phyloP scores from a whole-genome alignment of 2,888 invertebrate species.

The Drosophila pseudotalamancana region DNA sequence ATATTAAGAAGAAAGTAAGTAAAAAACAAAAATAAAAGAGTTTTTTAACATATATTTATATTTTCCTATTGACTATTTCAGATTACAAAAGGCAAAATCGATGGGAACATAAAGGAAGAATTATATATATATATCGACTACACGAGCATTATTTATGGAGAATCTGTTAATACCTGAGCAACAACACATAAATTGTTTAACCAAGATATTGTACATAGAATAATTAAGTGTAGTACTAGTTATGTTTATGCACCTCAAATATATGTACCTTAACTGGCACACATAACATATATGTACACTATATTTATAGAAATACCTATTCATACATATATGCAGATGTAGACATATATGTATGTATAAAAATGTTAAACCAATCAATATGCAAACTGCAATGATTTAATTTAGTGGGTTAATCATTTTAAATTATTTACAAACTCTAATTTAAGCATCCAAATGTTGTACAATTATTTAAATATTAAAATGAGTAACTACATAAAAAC shows the following conservation, averaged over 20 bases:
- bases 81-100: constrained; percentile 83
- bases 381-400: constrained; percentile 15
- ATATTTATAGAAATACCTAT: background rate
- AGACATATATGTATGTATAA: constrained; percentile 11
- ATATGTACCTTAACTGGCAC: constrained; percentile 27
- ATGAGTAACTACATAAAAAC: constrained; percentile 1
- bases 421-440: constrained; percentile 54
- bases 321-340: constrained; percentile 10
- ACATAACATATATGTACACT: constrained; percentile 26
- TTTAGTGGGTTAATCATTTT: constrained; percentile 51
- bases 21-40: background rate
- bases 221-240: constrained; percentile 27
- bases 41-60: background rate
- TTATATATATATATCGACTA: constrained; percentile 2
- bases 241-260: constrained; percentile 17
- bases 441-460: constrained; percentile 48
- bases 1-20: constrained; percentile 89
- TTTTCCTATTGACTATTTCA: constrained; percentile 25
- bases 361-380: background rate
- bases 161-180: constrained; percentile 17
- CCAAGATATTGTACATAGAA: constrained; percentile 41
- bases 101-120: constrained; percentile 73
- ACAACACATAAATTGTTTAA: constrained; percentile 11
- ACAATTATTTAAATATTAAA: constrained; percentile 30
- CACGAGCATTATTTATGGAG: constrained; percentile 8